Base-by-base conservation (phyloP, 2,113 vertebrate genomes). In the Oceanites oceanicus region DNA sequence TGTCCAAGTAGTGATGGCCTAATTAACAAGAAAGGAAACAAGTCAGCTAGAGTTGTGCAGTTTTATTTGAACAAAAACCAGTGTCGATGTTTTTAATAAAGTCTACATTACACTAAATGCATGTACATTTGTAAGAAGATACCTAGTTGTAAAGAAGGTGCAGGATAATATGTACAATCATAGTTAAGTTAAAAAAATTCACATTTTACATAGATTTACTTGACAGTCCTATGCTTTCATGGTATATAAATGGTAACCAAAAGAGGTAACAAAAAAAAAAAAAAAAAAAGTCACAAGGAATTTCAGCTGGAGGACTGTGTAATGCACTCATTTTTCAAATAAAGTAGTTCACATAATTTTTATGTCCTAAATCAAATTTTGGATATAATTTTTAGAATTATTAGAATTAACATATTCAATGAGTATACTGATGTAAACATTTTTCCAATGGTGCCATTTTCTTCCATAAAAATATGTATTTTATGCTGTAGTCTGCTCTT, bases 201-300 rank as follows among this genome's bases (percentile, higher is more conserved):
- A 94, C 86, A 97, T 97, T 98, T 97, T 97, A 97, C 76, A 93
- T 91, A 94, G 76, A 97, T 91, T 96, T 95, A 83, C 77, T 94
- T 55, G 96, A 96, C 72, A 94, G 81, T 90, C 82, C 77, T 87
- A 92, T 76, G 75, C 53, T 94, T 88, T 90, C 85, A 88, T 84
- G 70, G 75, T 79, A 78, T 91, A 92, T 63, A 96, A 96, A 86
- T 61, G 92, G 40, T 77, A 97, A 93, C 42, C 78, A 75, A 94
- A 95, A 88, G 42, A 94, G 47, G 90, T 72, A 90, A 75, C 52
- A 73, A 79, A 53, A 45, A 52, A 52, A 50, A 27, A 55, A 42
- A 27, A 47, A 58, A 30, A 19, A 47, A 47, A 49, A 49, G 42
- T 36, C 55, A 88, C 62, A 53, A 59, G 32, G 83, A 85, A 86